These are phyloP conservation scores for Pangasius djambal DNA, from an alignment of 2,797 vertebrate genomes.

Conservation along the genomic window DNA sequence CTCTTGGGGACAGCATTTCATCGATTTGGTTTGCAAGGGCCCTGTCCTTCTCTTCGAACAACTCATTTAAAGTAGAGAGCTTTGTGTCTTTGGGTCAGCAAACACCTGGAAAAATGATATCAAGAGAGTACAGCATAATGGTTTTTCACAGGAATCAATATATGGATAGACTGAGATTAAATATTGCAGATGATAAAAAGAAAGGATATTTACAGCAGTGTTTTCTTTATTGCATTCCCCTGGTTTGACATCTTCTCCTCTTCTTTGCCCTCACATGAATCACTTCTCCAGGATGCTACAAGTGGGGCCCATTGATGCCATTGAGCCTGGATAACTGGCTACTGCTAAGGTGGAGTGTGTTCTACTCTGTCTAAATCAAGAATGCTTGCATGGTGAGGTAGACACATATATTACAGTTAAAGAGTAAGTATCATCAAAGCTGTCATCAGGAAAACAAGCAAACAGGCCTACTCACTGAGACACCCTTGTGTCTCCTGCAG, in stretches of 20 bases:
- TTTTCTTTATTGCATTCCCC: neutral
- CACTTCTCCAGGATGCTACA: neutral
- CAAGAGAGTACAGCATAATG: neutral
- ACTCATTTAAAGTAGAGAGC: neutral
- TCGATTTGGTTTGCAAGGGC: slow-evolving; percentile 6
- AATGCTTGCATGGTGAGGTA: neutral
- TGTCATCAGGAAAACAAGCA: neutral
- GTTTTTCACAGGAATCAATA: neutral
- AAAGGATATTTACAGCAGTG: neutral
- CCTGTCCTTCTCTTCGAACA: neutral
- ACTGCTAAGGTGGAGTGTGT: neutral
- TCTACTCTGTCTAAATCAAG: neutral
- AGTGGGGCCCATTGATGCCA: neutral
- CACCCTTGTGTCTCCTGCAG: neutral
- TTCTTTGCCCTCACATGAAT: neutral
- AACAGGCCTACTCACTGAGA: neutral
- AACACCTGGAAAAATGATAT: slow-evolving; percentile 8
- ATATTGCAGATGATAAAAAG: neutral
- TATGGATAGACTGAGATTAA: slow-evolving; percentile 2
- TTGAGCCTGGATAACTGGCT: neutral
- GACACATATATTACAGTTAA: neutral
- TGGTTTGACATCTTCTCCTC: neutral
- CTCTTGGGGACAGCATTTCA: neutral
- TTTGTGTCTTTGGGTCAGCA: neutral
- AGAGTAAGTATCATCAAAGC: neutral